These are phyloP conservation scores for Drosophila auraria DNA, from an alignment of 1,140 invertebrate species.

Conservation along the genomic window DNA sequence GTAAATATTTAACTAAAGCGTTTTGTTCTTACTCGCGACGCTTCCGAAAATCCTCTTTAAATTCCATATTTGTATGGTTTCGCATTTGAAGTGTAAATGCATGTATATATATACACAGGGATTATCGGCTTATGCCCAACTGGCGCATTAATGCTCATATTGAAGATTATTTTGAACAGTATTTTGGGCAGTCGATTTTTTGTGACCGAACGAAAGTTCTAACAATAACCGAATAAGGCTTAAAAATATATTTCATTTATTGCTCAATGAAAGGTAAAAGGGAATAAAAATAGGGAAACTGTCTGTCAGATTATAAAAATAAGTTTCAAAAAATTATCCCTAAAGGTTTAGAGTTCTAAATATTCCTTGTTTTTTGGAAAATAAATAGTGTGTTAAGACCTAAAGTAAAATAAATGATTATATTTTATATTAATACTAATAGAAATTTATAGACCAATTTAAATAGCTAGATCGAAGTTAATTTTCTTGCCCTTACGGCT, in stretches of 20 bases:
- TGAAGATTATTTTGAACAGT: conserved; percentile 16
- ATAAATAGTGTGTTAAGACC: background rate
- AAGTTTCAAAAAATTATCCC: background rate
- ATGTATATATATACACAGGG: conserved; percentile 12
- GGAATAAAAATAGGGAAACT: background rate
- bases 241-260: conserved; percentile 15
- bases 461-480: background rate
- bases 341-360: background rate
- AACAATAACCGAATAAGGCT: conserved; percentile 14
- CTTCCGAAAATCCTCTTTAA: conserved; percentile 26
- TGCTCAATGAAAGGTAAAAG: conserved; percentile 3
- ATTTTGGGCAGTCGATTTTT: background rate
- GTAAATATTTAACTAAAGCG: conserved; percentile 37
- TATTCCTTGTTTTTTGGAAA: background rate
- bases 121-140: conserved; percentile 37
- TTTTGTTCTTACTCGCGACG: conserved; percentile 15
- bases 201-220: conserved; percentile 5
- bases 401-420: too few relatives aligned
- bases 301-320: background rate
- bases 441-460: background rate
- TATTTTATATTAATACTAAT: too few relatives aligned
- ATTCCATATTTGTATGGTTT: conserved; percentile 14
- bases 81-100: conserved; percentile 14
- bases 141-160: conserved; percentile 30
- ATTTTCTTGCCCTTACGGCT: background rate